phyloP scores from a whole-genome alignment of 2,797 vertebrate genomes.

The Thalassophryne amazonica region DNA sequence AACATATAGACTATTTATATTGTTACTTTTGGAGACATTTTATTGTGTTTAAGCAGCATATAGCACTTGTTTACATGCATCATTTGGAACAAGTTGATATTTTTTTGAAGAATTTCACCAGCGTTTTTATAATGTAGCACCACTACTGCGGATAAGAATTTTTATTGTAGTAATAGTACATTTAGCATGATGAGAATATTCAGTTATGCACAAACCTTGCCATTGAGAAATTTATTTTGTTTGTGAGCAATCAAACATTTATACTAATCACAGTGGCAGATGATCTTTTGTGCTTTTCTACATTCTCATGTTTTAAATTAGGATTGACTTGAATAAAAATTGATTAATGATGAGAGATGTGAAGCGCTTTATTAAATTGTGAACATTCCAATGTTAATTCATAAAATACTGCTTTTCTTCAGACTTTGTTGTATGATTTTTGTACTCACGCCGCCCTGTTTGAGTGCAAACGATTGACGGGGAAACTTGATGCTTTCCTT shows the following conservation, averaged over 20 bases:
- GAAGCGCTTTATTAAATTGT: too few species aligned
- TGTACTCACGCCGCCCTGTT: neutral
- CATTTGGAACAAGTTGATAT: conserved; percentile 26
- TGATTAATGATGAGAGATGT: too few species aligned
- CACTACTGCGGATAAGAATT: conserved; percentile 2
- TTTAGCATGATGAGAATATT: conserved; percentile 5
- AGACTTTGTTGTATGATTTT: too few species aligned
- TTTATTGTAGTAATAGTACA: conserved; percentile 8
- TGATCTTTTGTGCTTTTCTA: conserved; percentile 33
- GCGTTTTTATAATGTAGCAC: conserved; percentile 52
- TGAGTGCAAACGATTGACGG: neutral
- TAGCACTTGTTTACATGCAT: conserved; percentile 40
- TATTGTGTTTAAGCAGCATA: conserved; percentile 34
- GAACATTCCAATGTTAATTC: too few species aligned
- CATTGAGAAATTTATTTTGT: neutral
- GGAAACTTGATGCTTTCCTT: neutral
- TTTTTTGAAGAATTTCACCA: conserved; percentile 35
- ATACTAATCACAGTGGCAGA: neutral
- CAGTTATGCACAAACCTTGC: neutral
- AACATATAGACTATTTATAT: conserved; percentile 60
- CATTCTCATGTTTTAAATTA: conserved; percentile 38
- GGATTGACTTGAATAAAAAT: conserved; percentile 33
- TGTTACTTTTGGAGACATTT: conserved; percentile 28
- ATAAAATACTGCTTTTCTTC: too few species aligned
- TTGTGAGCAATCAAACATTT: conserved; percentile 6